Evolutionary conservation across 2,888 invertebrate species (phyloP).

Genomic region (Trachelus tabidus): DNA sequence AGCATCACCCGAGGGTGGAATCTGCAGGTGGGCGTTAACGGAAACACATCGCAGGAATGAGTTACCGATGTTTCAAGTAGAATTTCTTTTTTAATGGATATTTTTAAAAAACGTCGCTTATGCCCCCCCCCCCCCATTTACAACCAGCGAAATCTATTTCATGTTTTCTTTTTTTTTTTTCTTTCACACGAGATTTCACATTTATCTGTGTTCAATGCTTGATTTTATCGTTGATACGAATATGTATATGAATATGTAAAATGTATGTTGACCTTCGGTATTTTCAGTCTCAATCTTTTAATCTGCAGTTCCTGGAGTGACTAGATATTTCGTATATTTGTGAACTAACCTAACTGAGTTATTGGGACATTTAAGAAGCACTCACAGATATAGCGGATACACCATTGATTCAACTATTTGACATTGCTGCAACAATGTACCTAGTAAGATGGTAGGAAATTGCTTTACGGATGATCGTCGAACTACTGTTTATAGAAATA

Average conservation of each 20-base stretch:
- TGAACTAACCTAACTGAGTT: neutral
- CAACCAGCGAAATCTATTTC: constrained; percentile 3
- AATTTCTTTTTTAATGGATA: constrained; percentile 39
- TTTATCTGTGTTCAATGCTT: too few relatives aligned
- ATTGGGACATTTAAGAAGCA: neutral
- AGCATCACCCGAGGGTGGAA: constrained; percentile 8
- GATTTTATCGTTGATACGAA: neutral
- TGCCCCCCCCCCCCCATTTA: neutral
- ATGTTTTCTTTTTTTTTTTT: constrained; percentile 14
- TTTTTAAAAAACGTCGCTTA: constrained; percentile 34
- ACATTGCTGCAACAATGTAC: neutral
- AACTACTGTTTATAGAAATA: neutral
- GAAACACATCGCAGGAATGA: constrained; percentile 7
- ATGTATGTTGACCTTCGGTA: too few relatives aligned
- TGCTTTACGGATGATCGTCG: neutral
- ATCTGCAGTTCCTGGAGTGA: too few relatives aligned
- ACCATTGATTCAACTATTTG: neutral
- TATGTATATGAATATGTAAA: too few relatives aligned
- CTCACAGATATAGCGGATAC: neutral
- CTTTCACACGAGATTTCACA: neutral
- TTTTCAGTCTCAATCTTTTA: too few relatives aligned
- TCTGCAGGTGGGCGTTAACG: constrained; percentile 22
- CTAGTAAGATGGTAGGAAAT: neutral
- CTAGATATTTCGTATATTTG: too few relatives aligned
- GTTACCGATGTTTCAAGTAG: constrained; percentile 27